Percentiles rank a stretch among this genome's conserved stretches.
Evolutionary conservation across 2,888 invertebrate genomes (phyloP).

Genomic region (Archips xylosteana): DNA sequence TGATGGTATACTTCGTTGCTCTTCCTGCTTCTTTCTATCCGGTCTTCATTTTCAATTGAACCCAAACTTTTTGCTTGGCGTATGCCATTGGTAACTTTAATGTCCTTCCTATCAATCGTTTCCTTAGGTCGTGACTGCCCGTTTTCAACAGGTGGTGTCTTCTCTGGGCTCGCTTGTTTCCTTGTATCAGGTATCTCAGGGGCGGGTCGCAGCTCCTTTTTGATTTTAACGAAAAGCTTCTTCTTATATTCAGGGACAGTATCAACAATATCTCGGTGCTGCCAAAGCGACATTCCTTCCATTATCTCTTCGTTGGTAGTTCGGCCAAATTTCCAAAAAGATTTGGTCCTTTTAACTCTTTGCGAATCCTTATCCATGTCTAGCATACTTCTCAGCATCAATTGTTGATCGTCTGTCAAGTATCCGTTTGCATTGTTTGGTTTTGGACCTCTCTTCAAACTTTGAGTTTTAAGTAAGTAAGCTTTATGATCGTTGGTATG

Average conservation of each 20-base stretch:
- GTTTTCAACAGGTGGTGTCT: slow-evolving; percentile 60
- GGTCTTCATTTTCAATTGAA: slow-evolving; percentile 78
- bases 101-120: slow-evolving; percentile 79
- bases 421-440: slow-evolving; percentile 74
- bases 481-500: slow-evolving; percentile 70
- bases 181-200: slow-evolving; percentile 72
- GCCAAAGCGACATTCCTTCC: slow-evolving; percentile 95
- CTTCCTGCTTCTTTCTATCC: slow-evolving; percentile 65
- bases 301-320: slow-evolving; percentile 90
- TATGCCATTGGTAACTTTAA: slow-evolving; percentile 74
- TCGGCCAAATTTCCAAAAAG: slow-evolving; percentile 94
- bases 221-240: slow-evolving; percentile 77
- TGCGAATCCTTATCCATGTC: slow-evolving; percentile 87
- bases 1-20: slow-evolving; percentile 64
- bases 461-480: slow-evolving; percentile 81
- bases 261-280: slow-evolving; percentile 93
- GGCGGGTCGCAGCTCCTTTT: slow-evolving; percentile 76
- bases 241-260: slow-evolving; percentile 85
- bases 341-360: slow-evolving; percentile 92
- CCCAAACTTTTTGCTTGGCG: slow-evolving; percentile 80
- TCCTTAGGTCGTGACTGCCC: slow-evolving; percentile 67
- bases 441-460: slow-evolving; percentile 75
- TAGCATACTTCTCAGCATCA: slow-evolving; percentile 79
- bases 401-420: slow-evolving; percentile 84
- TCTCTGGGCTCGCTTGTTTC: slow-evolving; percentile 65